These are phyloP conservation scores for Gymnorhina tibicen DNA, from an alignment of 2,113 vertebrate species.

Conservation along the genomic window DNA sequence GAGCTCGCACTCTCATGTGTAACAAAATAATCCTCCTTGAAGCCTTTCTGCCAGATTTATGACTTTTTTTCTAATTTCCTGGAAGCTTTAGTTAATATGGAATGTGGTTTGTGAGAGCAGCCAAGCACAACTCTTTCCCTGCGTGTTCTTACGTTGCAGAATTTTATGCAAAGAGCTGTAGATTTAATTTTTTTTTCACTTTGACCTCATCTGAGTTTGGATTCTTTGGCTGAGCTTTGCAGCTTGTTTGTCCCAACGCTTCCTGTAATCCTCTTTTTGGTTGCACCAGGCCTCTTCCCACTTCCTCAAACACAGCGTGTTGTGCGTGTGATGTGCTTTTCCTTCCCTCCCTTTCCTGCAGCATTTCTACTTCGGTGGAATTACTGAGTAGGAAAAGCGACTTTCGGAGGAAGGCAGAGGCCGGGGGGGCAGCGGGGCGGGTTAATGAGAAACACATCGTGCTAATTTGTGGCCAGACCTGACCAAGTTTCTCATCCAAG, in stretches of 20 bases:
- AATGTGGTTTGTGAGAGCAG: background rate
- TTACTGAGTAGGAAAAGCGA: background rate
- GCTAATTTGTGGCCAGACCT: background rate
- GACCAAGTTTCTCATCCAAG: background rate
- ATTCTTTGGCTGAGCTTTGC: background rate
- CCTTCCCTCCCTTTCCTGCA: background rate
- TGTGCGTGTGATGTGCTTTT: accelerated
- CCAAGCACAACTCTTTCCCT: background rate
- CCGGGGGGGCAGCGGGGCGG: background rate
- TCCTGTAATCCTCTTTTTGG: background rate
- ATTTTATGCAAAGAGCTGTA: background rate
- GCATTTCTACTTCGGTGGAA: background rate
- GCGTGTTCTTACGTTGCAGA: accelerated
- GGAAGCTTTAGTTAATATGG: background rate
- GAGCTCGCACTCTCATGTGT: background rate
- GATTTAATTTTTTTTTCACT: background rate
- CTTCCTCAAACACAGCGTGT: background rate
- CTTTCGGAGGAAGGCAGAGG: background rate
- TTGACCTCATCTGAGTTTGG: background rate
- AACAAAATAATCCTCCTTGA: background rate
- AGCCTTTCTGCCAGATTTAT: background rate
- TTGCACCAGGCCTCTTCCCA: background rate
- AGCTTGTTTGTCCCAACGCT: background rate
- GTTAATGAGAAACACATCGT: background rate
- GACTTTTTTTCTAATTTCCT: background rate